Evolutionary conservation across 2,888 invertebrate species (phyloP), one percentile per base, ranked within the genome.

Genomic region (Osmoderma eremita): DNA sequence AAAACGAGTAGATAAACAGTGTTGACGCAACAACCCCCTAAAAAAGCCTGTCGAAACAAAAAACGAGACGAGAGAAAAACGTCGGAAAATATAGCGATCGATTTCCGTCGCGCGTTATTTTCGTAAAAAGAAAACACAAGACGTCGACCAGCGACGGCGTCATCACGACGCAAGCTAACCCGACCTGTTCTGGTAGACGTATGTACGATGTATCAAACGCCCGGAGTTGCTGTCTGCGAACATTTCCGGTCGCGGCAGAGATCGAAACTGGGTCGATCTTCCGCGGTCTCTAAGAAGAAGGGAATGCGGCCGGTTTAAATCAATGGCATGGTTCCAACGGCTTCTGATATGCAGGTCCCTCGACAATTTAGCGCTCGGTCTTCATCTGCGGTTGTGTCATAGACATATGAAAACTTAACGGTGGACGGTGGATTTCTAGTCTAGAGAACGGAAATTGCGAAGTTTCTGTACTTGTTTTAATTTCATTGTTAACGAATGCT

Each of bases 251-350:
- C 17, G 30, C 30, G 15, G 51, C 15, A 13, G 30, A 30, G 13
- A 51, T 36, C 30, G 51, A 51, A 51, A 51, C 51, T 51, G 13
- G 51, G 51, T 51, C 30, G 24, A 51, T 51, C 30, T 30, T 20
- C 4, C 20, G n/a, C 20, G 20, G 51, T 51, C 13, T 15, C 15
- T 30, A 24, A 15, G 30, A 30, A 15, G 2, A 30, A n/a, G 6
- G 51, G 36, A 51, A 30, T 13, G 30, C 24, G 30, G 10, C 17
- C 24, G 30, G 10, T 18, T 48, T 51, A 30, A 51, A 51, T 51
- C 51, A 15, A 13, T 51, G 51, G 30, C 30, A 30, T 24, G 30
- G 30, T 51, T 51, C 30, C 51, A 51, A 51, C 30, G 51, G 4
- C 30, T 51, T 10, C 51, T 51, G 30, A 51, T 51, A 13, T 51